These are phyloP conservation scores for Octomys mimax DNA, from an alignment of 2,797 vertebrate genomes.

Conservation along the genomic window DNA sequence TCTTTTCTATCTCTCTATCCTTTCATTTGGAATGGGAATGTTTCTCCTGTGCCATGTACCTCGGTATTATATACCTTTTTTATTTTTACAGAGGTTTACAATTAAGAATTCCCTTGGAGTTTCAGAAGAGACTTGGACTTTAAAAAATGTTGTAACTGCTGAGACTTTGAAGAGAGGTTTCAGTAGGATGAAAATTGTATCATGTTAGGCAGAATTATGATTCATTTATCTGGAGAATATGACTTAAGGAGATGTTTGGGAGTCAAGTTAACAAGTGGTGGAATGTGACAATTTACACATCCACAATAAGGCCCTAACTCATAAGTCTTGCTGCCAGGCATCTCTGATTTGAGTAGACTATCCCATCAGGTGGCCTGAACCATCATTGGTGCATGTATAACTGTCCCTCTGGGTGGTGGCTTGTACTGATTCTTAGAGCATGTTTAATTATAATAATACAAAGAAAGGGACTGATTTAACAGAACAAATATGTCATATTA, in stretches of 20 bases:
- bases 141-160: neutral
- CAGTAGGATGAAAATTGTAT: neutral
- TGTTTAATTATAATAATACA: neutral
- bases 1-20: neutral
- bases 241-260: neutral
- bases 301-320: neutral
- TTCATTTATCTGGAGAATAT: neutral
- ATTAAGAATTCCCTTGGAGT: neutral
- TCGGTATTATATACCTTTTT: neutral
- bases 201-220: neutral
- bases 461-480: neutral
- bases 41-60: neutral
- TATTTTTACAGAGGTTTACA: neutral
- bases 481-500: neutral
- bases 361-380: neutral
- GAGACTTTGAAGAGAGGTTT: neutral
- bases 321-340: neutral
- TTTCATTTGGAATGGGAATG: neutral
- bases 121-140: neutral
- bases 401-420: neutral
- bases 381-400: neutral
- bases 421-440: neutral
- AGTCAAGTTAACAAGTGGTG: neutral
- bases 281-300: neutral
- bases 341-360: neutral